Evolutionary conservation across 1,140 invertebrate genomes (phyloP).

Genomic region (Acromyrmex echinatior): DNA sequence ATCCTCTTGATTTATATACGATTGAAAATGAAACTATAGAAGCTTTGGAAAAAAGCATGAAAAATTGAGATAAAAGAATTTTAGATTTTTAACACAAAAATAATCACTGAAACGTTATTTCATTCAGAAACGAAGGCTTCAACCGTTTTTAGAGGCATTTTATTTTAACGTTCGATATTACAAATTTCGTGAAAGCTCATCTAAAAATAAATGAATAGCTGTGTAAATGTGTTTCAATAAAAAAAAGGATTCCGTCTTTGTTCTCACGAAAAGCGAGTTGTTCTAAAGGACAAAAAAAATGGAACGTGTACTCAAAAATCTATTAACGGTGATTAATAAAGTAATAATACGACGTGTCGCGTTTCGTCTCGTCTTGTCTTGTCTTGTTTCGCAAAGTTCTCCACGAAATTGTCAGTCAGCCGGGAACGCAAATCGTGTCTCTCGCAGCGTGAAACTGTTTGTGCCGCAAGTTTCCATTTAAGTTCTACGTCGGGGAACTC

Average conservation of each 20-base stretch:
- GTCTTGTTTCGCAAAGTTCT: slow-evolving; percentile 9
- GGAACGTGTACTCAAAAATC: background rate
- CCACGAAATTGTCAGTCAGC: slow-evolving; percentile 28
- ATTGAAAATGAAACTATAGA: slow-evolving; percentile 3
- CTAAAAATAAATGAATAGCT: slow-evolving; percentile 30
- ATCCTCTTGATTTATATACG: background rate
- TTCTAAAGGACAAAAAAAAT: background rate
- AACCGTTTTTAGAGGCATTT: slow-evolving; percentile 7
- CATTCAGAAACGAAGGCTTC: slow-evolving; percentile 12
- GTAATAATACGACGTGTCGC: background rate
- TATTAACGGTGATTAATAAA: slow-evolving; percentile 19
- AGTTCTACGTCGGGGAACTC: slow-evolving; percentile 21
- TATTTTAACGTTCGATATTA: slow-evolving; percentile 9
- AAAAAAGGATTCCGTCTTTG: background rate
- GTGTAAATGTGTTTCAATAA: slow-evolving; percentile 1
- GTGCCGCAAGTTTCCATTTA: slow-evolving; percentile 47
- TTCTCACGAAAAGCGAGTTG: background rate
- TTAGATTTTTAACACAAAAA: slow-evolving; percentile 12
- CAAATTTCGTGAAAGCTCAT: slow-evolving; percentile 11
- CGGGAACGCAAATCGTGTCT: slow-evolving; percentile 14
- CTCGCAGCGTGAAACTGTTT: slow-evolving; percentile 29
- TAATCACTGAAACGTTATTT: slow-evolving; percentile 21
- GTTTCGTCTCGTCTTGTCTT: background rate
- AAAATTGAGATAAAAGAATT: slow-evolving; percentile 1
- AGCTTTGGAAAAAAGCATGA: background rate